phyloP scores from a whole-genome alignment of 2,797 vertebrate species.

The Pseudomugil gertrudae region DNA sequence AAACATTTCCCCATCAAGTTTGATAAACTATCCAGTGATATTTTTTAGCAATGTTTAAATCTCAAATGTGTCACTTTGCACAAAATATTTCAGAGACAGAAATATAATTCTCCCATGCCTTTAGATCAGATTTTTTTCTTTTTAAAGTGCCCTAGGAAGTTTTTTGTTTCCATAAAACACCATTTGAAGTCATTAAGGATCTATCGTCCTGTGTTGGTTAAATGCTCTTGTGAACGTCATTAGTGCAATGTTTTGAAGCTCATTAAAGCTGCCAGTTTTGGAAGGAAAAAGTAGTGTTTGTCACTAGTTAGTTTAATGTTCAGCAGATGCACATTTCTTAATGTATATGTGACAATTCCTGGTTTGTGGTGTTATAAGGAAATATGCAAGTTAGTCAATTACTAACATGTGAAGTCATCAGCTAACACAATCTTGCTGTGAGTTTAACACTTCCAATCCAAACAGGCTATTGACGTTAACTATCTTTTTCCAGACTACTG shows the following conservation, averaged over 20 bases:
- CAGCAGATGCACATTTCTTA: slow-evolving; percentile 32
- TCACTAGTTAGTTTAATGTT: slow-evolving; percentile 24
- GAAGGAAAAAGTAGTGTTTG: slow-evolving; percentile 32
- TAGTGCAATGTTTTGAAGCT: slow-evolving; percentile 2
- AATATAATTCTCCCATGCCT: slow-evolving; percentile 35
- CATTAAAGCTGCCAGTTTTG: slow-evolving; percentile 8
- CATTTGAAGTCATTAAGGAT: slow-evolving; percentile 23
- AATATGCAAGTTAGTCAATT: slow-evolving; percentile 60
- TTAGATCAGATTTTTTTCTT: slow-evolving; percentile 18
- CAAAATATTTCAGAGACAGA: slow-evolving; percentile 39
- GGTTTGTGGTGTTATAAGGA: slow-evolving; percentile 44
- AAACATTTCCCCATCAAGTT: slow-evolving; percentile 57
- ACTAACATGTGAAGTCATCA: slow-evolving; percentile 63
- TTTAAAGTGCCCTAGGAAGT: slow-evolving; percentile 31
- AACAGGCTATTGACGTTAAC: slow-evolving; percentile 78
- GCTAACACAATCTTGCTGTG: slow-evolving; percentile 42
- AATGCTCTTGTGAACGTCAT: slow-evolving; percentile 20
- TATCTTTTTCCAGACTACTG: slow-evolving; percentile 53
- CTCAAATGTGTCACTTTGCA: slow-evolving; percentile 50
- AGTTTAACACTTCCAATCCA: slow-evolving; percentile 67
- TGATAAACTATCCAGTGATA: slow-evolving; percentile 58
- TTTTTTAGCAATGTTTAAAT: slow-evolving; percentile 41
- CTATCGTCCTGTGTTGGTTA: slow-evolving; percentile 14
- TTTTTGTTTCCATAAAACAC: slow-evolving; percentile 51
- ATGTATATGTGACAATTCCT: slow-evolving; percentile 17